These are phyloP conservation scores for Paraescarpia echinospica DNA, from an alignment of 1,140 invertebrate species.

Conservation along the genomic window DNA sequence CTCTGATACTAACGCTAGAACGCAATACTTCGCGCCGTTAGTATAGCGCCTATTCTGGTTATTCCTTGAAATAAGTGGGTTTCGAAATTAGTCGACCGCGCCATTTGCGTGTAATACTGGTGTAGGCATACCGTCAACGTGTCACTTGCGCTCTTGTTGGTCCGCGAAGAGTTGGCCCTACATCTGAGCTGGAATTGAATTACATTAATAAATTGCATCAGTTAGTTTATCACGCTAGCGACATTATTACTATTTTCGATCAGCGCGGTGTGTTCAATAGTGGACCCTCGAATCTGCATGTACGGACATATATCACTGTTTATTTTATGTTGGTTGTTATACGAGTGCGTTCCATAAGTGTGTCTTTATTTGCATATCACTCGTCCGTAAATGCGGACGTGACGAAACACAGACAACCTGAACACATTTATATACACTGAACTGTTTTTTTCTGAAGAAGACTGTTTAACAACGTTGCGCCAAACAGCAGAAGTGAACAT, in stretches of 20 bases:
- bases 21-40: background rate
- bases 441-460: too few species aligned
- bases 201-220: background rate
- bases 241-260: background rate
- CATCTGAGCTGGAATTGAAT: background rate
- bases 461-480: too few species aligned
- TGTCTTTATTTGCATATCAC: background rate
- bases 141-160: background rate
- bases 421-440: too few species aligned
- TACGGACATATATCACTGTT: background rate
- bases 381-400: too few species aligned
- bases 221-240: background rate
- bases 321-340: background rate
- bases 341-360: background rate
- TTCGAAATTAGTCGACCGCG: background rate
- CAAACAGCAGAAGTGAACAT: too few species aligned
- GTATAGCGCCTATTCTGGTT: background rate
- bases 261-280: too few species aligned
- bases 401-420: too few species aligned
- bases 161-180: background rate
- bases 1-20: background rate
- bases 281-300: background rate
- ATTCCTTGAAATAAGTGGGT: background rate
- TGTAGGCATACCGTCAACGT: background rate
- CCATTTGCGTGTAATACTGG: background rate